A percentile compares a stretch with the other conserved stretches of the same genome.
phyloP scores from a whole-genome alignment of 2,888 invertebrate species.

The Lingula anatina region DNA sequence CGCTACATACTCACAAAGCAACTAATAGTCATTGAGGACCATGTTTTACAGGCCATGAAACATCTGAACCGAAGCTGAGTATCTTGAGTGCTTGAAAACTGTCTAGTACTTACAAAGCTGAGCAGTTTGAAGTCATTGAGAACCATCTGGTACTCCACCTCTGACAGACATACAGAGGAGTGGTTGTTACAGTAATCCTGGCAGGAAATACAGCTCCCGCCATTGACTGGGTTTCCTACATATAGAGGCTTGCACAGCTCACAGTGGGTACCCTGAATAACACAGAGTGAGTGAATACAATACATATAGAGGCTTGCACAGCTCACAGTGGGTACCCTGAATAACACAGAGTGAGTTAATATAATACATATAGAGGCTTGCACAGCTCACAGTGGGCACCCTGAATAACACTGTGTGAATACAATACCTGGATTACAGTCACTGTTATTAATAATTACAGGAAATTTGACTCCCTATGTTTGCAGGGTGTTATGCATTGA shows the following conservation, averaged over 20 bases:
- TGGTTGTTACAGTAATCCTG: conserved; percentile 85
- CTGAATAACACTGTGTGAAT: conserved; percentile 51
- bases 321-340: conserved; percentile 82
- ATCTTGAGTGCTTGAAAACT: too few species aligned
- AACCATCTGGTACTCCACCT: too few species aligned
- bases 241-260: conserved; percentile 84
- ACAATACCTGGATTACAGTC: too few species aligned
- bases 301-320: conserved; percentile 84
- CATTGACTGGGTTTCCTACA: conserved; percentile 82
- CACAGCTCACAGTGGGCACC: conserved; percentile 89
- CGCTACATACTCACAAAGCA: too few species aligned
- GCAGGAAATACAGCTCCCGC: conserved; percentile 82
- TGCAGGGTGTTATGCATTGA: too few species aligned
- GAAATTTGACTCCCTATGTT: too few species aligned
- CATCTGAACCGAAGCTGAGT: conserved; percentile 7
- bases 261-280: conserved; percentile 74
- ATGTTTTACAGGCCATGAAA: background rate
- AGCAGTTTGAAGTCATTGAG: too few species aligned
- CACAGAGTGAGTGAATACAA: conserved; percentile 5
- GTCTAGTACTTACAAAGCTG: too few species aligned
- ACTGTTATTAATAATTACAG: too few species aligned
- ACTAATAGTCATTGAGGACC: background rate
- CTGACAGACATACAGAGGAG: conserved; percentile 57
- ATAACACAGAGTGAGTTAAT: conserved; percentile 16
- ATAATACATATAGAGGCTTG: conserved; percentile 80